These are phyloP conservation scores for Thunnus thynnus DNA, from an alignment of 2,113 vertebrate species.

Conservation along the genomic window DNA sequence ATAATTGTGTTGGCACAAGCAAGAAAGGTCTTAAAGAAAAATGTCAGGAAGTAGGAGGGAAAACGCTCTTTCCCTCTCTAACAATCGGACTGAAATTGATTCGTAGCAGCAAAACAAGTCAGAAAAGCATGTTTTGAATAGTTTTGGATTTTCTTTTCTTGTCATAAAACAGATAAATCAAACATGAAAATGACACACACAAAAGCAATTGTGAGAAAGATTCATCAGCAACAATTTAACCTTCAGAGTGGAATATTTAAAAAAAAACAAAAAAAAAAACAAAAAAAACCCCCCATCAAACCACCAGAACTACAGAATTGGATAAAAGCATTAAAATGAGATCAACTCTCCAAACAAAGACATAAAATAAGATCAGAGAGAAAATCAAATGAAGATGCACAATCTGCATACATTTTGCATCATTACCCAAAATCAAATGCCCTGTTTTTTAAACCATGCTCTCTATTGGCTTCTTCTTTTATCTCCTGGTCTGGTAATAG, in stretches of 20 bases:
- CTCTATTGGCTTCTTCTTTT: constrained; percentile 6
- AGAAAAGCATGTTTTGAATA: constrained; percentile 10
- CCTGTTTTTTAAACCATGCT: constrained; percentile 29
- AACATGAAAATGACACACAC: neutral
- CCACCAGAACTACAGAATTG: constrained; percentile 23
- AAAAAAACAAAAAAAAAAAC: constrained; percentile 11
- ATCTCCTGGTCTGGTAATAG: constrained; percentile 32
- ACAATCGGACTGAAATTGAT: constrained; percentile 9
- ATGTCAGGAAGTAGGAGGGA: neutral
- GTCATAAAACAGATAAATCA: constrained; percentile 12
- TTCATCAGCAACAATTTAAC: constrained; percentile 10
- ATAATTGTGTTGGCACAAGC: neutral
- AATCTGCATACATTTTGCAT: constrained; percentile 32
- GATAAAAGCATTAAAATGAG: constrained; percentile 42
- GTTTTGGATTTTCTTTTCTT: constrained; percentile 1
- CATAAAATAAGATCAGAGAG: constrained; percentile 40
- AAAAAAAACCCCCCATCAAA: constrained; percentile 20
- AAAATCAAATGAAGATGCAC: constrained; percentile 45
- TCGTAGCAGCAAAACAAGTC: neutral
- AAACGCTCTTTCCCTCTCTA: constrained; percentile 6
- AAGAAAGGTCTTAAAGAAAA: neutral
- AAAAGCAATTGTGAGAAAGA: neutral
- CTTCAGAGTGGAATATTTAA: constrained; percentile 4
- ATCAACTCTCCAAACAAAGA: constrained; percentile 39
- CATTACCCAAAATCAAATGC: constrained; percentile 16